Evolutionary conservation across 1,140 invertebrate genomes (phyloP).

Genomic region (Lasioglossum baleicum): DNA sequence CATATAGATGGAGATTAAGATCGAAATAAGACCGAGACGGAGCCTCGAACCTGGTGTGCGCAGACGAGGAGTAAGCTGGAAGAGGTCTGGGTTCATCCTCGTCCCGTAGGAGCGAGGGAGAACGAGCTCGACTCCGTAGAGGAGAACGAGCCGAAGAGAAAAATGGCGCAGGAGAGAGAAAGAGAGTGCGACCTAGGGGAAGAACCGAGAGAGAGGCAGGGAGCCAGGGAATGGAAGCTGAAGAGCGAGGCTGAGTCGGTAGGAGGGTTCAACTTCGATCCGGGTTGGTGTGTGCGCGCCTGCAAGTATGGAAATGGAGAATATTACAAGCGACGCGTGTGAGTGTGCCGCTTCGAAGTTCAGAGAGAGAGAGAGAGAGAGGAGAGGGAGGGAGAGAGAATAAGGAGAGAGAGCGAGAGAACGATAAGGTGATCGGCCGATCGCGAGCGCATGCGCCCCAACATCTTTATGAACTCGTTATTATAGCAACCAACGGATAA

Average conservation of each 20-base stretch:
- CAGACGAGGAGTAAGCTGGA: not conserved
- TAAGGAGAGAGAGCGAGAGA: not conserved
- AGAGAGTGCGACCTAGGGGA: not conserved
- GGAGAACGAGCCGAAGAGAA: not conserved
- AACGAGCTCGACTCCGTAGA: not conserved
- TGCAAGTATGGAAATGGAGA: conserved; percentile 74
- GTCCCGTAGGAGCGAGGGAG: not conserved
- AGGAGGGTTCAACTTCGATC: conserved; percentile 60
- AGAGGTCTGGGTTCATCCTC: not conserved
- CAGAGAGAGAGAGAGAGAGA: conserved; percentile 11
- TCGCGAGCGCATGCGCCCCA: conserved; percentile 67
- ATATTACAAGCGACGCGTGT: conserved; percentile 70
- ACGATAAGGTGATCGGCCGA: conserved; percentile 25
- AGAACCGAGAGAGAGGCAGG: not conserved
- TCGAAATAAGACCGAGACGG: conserved; percentile 22
- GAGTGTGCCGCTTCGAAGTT: conserved; percentile 46
- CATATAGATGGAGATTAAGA: conserved; percentile 26
- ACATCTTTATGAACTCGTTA: conserved; percentile 78
- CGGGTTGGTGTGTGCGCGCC: conserved; percentile 45
- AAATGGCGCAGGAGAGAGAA: too few species aligned
- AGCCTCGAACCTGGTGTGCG: not conserved
- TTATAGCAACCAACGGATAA: conserved; percentile 75
- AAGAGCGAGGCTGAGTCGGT: conserved; percentile 13
- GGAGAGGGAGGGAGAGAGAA: too few species aligned
- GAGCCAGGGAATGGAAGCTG: conserved; percentile 1